Evolutionary conservation across 2,797 vertebrate genomes (phyloP).

Genomic region (Jordanella pulchra): DNA sequence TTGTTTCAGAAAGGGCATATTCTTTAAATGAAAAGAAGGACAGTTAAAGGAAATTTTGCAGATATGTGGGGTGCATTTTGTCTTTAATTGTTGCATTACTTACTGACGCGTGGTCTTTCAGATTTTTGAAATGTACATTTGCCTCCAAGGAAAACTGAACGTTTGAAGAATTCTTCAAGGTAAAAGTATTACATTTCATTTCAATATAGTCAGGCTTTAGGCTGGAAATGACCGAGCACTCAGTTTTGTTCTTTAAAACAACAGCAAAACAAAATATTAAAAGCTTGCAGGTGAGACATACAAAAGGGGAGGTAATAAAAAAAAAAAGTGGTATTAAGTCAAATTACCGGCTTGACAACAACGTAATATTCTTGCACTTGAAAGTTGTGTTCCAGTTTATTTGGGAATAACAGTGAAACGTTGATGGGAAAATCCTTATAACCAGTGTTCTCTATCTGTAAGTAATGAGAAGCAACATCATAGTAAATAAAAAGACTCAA

Average conservation of each 20-base stretch:
- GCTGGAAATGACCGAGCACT: conserved; percentile 29
- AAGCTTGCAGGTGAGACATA: background rate
- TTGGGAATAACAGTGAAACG: conserved; percentile 64
- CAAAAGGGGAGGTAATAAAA: background rate
- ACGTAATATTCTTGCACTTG: conserved; percentile 54
- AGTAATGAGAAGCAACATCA: conserved; percentile 2
- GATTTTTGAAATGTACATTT: conserved; percentile 48
- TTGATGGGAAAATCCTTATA: conserved; percentile 59
- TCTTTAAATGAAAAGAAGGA: conserved; percentile 48
- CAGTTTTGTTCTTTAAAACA: conserved; percentile 61
- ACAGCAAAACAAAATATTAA: background rate
- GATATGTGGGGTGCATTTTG: background rate
- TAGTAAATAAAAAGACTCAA: background rate
- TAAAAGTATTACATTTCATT: conserved; percentile 54
- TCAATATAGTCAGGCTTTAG: conserved; percentile 42
- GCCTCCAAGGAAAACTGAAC: conserved; percentile 47
- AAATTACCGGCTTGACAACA: conserved; percentile 54
- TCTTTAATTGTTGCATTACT: background rate
- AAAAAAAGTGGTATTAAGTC: too few species aligned
- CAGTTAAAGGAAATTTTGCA: background rate
- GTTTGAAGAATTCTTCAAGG: conserved; percentile 43
- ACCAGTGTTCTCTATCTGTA: conserved; percentile 72
- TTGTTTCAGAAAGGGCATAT: conserved; percentile 35
- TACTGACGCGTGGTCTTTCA: conserved; percentile 46
- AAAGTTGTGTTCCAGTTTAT: conserved; percentile 56